Evolutionary conservation across 2,797 vertebrate genomes (phyloP), one percentile per base, ranked within the genome.

Genomic region (Tolypeutes matacus): DNA sequence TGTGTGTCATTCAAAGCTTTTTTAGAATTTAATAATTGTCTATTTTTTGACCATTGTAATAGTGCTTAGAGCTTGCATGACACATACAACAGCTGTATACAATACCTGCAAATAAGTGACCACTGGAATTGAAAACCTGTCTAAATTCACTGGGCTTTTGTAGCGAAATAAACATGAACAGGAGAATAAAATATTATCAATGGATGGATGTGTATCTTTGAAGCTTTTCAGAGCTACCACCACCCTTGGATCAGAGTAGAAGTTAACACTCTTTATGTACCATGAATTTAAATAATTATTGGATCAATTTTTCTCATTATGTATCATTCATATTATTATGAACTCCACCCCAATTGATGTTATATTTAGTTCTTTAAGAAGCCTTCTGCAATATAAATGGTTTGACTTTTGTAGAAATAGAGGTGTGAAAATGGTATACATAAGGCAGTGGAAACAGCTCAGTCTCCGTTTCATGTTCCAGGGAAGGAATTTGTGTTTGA

Each of bases 21-120:
- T 98, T 98, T 98, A 98, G 98, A 99, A 99, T 98, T 98, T 98
- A 99, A 98, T 99, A 98, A 99, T 99, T 99, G 99, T 99, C 99
- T 98, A n/a, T 99, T 99, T 99, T 99, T 99, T 98, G 97, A 97
- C 97, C 92, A 98, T 97, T 95, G 99, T 99, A 99, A 99, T 99
- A 97, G 98, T 93, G 96, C 97, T 97, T 98, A 98, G 98, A 98
- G 98, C 98, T 98, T 97, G 97, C 98, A 88, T 96, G 94, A 96
- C 98, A 97, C 77, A 94, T 98, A 98, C 97, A 98, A 96, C 98
- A 97, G 98, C 97, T 94, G 72, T 87, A 96, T 97, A 99, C 98
- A 99, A 99, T 99, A 98, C 99, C 98, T 98, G 97, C 98, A 98
- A 99, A 98, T 99, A 98, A 98, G 98, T 98, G 99, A 98, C 90